phyloP scores from a whole-genome alignment of 2,797 vertebrate genomes.

The Intellagama lesueurii region DNA sequence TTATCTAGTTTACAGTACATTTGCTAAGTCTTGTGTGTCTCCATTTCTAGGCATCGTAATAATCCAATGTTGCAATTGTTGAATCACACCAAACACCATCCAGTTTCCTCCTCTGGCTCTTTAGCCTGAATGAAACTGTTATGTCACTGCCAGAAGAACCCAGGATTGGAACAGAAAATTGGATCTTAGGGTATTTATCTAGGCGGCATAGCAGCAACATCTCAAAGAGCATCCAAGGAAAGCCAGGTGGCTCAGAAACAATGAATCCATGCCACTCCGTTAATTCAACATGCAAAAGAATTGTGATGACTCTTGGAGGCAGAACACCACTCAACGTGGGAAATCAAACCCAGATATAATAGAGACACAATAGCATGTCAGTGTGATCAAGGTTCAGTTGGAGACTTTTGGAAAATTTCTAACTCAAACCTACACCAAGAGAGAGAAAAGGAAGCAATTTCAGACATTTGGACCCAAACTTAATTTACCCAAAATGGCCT shows the following conservation, averaged over 20 bases:
- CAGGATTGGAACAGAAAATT: conserved; percentile 24
- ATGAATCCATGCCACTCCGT: conserved; percentile 24
- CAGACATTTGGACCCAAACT: too few relatives aligned
- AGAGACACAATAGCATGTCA: neutral
- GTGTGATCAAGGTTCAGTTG: neutral
- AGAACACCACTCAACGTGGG: neutral
- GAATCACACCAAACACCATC: neutral
- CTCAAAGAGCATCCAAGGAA: conserved; percentile 20
- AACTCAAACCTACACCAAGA: neutral
- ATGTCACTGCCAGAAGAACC: neutral
- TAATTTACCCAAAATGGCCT: too few relatives aligned
- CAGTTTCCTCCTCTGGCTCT: neutral
- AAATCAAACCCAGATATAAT: conserved; percentile 25
- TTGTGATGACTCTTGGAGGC: neutral
- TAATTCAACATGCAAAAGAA: conserved; percentile 14
- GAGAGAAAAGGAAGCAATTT: too few relatives aligned
- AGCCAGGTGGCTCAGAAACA: neutral
- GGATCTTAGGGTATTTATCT: conserved; percentile 28
- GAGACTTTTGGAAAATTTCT: conserved; percentile 3
- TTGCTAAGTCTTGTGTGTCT: conserved; percentile 1
- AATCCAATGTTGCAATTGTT: neutral
- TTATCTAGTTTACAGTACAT: neutral
- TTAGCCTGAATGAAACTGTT: conserved; percentile 14
- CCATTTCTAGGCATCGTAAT: neutral
- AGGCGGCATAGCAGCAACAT: conserved; percentile 10